phyloP scores from a whole-genome alignment of 1,140 invertebrate species.

The Camponotus pennsylvanicus region DNA sequence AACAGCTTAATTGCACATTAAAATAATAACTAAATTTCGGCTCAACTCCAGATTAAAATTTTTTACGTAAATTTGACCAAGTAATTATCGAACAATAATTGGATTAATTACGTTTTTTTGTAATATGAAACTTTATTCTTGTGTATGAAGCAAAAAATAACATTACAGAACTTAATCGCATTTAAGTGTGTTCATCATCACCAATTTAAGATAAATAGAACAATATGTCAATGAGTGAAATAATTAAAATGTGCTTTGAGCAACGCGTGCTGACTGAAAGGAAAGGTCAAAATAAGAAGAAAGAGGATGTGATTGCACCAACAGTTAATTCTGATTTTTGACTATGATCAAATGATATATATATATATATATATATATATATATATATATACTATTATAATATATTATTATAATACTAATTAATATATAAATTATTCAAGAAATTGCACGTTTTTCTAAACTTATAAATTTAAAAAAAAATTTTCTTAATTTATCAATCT shows the following conservation, averaged over 20 bases:
- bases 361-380: no score
- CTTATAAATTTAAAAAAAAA: neutral
- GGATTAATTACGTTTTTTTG: neutral
- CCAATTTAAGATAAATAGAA: neutral
- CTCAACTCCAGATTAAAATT: neutral
- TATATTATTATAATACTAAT: neutral
- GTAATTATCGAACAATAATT: neutral
- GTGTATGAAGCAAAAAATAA: neutral
- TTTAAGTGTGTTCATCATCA: neutral
- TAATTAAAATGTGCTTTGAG: conserved; percentile 44
- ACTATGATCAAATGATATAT: neutral
- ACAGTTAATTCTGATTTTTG: neutral
- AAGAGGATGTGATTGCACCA: conserved; percentile 33
- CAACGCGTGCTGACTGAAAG: conserved; percentile 26
- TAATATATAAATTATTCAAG: neutral
- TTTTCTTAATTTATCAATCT: neutral
- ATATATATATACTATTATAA: no score
- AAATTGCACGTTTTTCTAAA: neutral
- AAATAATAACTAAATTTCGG: neutral
- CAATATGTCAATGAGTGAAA: conserved; percentile 1
- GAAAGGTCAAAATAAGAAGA: conserved; percentile 16
- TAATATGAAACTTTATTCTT: neutral
- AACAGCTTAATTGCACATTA: neutral
- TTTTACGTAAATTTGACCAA: neutral
- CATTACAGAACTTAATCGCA: neutral